A percentile compares a stretch with the other conserved stretches of the same genome.
Conservation (phyloP, 2,888 invertebrate species). For the Apoderus coryli region DNA sequence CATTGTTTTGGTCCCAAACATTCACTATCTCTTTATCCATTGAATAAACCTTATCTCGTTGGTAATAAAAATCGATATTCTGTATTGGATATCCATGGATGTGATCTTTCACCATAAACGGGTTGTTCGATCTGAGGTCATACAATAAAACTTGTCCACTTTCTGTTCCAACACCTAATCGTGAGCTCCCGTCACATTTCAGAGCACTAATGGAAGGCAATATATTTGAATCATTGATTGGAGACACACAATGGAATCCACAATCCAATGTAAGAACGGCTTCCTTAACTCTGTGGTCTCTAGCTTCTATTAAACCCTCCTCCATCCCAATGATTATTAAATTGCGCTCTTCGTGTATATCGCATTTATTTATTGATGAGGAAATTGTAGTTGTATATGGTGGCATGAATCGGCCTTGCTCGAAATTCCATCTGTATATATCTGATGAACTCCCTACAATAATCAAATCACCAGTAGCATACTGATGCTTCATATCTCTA, state of each 20-base stretch:
- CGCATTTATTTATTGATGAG: constrained; percentile 63
- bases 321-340: constrained; percentile 75
- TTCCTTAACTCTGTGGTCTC: constrained; percentile 78
- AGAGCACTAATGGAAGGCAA: constrained; percentile 67
- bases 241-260: constrained; percentile 47
- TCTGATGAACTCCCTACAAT: constrained; percentile 81
- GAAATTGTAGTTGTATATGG: constrained; percentile 62
- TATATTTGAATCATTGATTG: constrained; percentile 40
- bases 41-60: constrained; percentile 69
- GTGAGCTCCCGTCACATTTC: constrained; percentile 59
- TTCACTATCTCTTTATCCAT: constrained; percentile 81
- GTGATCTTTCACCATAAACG: constrained; percentile 84
- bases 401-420: constrained; percentile 86
- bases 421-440: constrained; percentile 67
- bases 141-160: constrained; percentile 90
- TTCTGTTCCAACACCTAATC: constrained; percentile 81
- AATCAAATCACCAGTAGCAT: constrained; percentile 80
- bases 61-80: constrained; percentile 69
- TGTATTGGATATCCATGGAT: constrained; percentile 87
- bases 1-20: constrained; percentile 79
- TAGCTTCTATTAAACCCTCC: constrained; percentile 89
- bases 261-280: constrained; percentile 75
- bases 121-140: constrained; percentile 85
- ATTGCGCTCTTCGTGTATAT: constrained; percentile 78
- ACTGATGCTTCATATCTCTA: constrained; percentile 82